A percentile compares a stretch with the other conserved stretches of the same genome.
Evolutionary conservation across 2,113 vertebrate genomes (phyloP).

Genomic region (Thunnus thynnus): DNA sequence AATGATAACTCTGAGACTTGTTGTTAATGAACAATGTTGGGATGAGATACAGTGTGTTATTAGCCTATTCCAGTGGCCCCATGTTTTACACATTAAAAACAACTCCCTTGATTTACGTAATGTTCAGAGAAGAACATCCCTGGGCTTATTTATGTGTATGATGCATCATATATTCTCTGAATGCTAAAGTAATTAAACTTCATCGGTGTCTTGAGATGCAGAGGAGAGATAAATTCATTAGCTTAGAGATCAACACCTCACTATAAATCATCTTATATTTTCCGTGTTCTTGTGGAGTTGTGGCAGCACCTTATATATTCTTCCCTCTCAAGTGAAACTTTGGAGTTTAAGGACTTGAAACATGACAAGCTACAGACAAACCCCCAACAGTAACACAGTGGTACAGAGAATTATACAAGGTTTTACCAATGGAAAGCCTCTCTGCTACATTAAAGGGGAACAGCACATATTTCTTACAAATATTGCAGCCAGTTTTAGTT

Average conservation of each 20-base stretch:
- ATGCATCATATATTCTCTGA: neutral
- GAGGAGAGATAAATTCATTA: conserved; percentile 26
- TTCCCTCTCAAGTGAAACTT: conserved; percentile 1
- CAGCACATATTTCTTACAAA: too few relatives aligned
- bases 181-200: conserved; percentile 27
- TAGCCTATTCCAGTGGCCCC: neutral
- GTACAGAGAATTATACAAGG: too few relatives aligned
- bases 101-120: conserved; percentile 4
- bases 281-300: neutral
- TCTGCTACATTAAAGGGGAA: too few relatives aligned
- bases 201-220: conserved; percentile 26
- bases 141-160: conserved; percentile 10
- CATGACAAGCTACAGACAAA: too few relatives aligned
- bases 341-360: neutral
- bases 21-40: conserved; percentile 34
- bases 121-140: neutral
- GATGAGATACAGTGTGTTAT: neutral
- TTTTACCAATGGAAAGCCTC: too few relatives aligned
- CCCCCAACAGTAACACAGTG: too few relatives aligned
- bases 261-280: conserved; percentile 2
- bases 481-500: too few relatives aligned
- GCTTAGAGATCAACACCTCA: conserved; percentile 4
- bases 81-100: neutral
- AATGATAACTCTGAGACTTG: conserved; percentile 37
- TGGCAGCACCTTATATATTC: neutral